Evolutionary conservation across 1,140 invertebrate species (phyloP), one percentile per base, ranked within the genome.

Genomic region (Drosophila fuyamai): DNA sequence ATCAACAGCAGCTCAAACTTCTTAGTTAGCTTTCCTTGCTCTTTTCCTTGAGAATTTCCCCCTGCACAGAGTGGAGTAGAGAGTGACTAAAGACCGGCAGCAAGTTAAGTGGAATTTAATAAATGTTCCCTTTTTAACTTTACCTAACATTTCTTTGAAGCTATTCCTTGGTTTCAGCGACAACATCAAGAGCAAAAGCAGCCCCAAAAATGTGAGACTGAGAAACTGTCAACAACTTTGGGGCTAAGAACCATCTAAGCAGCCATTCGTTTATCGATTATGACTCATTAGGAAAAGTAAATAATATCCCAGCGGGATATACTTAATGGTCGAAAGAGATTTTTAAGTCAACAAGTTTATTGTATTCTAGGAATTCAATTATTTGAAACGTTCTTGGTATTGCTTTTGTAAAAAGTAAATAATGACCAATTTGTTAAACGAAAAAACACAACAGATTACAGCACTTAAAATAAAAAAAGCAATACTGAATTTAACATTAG

Each of bases 91-190:
- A 73, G 61, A 55, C 72, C 58, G 61, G 60, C 56, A 35, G 23
- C 32, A 60, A 70, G 56, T 58, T 74, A 51, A 79, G 70, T 63
- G 83, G 83, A 79, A 86, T 86, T 88, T 86, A 88, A 83, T 79
- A 86, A 82, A 86, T 86, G 79, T 47, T 68, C 47, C 66, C 57
- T 67, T 79, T 36, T 60, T 55, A 75, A 67, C 68, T 80, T 79
- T 76, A 76, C 53, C 59, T 54, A 60, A 70, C 57, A 68, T 47
- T 51, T 57, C 81, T 82, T 86, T 88, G 83, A 86, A 86, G 82
- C 85, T 75, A 13, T 75, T 63, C 10, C 14, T 46, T 36, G 57
- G 41, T 43, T 61, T 55, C 16, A 40, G 32, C 13, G 40, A 12
- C 41, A 36, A 43, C 23, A 53, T 44, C 38, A 56, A 44, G 18